A percentile compares a stretch with the other conserved stretches of the same genome.
Conservation (phyloP, 2,797 vertebrate species). For the Sebastes vulpes region DNA sequence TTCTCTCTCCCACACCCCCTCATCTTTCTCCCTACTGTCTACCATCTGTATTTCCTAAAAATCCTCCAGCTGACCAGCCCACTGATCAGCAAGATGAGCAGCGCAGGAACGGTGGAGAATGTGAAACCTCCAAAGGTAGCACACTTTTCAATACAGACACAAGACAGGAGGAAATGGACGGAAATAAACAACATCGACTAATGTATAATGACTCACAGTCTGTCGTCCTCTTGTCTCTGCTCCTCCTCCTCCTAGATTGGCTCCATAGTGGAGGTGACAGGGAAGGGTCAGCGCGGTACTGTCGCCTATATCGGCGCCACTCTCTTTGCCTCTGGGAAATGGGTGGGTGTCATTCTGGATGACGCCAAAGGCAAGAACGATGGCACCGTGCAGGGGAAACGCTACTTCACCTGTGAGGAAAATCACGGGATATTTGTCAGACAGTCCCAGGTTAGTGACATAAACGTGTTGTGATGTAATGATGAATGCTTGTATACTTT, state of each 20-base stretch:
- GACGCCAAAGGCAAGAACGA: constrained; percentile 98
- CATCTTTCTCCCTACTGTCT: not conserved
- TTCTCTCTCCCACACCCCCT: not conserved
- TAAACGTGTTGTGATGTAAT: not conserved
- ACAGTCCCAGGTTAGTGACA: constrained; percentile 91
- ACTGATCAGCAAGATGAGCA: constrained; percentile 92
- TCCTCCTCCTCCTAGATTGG: constrained; percentile 85
- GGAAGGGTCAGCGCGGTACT: constrained; percentile 94
- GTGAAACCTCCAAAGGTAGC: constrained; percentile 87
- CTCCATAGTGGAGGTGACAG: constrained; percentile 94
- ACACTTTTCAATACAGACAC: not conserved
- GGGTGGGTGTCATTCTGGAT: constrained; percentile 97
- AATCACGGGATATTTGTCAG: constrained; percentile 97
- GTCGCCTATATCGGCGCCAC: constrained; percentile 97
- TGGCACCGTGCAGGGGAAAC: constrained; percentile 95
- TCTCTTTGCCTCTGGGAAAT: constrained; percentile 96
- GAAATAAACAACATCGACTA: not conserved
- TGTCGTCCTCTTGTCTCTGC: not conserved
- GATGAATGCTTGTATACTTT: not conserved
- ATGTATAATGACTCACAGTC: not conserved
- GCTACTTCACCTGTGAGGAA: constrained; percentile 95
- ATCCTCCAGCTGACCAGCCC: constrained; percentile 82
- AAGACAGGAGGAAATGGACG: not conserved
- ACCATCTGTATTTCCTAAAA: constrained; percentile 40
- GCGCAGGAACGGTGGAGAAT: constrained; percentile 81